Evolutionary conservation across 64 coral and sea anemone genomes (phyloP).

Genomic region (Cladopsammia gracilis): DNA sequence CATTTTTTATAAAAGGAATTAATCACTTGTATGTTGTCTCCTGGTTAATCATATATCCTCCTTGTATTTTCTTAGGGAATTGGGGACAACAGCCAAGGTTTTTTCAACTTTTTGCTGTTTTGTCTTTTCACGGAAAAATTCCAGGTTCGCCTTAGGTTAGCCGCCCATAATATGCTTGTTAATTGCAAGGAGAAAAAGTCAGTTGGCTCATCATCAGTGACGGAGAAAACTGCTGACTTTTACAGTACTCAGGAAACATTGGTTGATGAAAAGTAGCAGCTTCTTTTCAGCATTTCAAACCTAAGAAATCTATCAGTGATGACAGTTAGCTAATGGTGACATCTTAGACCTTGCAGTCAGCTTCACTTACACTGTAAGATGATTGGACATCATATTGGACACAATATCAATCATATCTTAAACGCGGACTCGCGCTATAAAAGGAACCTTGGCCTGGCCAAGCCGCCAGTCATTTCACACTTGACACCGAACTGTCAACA

Average conservation of each 20-base stretch:
- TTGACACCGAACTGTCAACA: too few relatives aligned
- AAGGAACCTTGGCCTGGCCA: too few relatives aligned
- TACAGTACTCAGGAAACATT: not conserved
- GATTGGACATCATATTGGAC: too few relatives aligned
- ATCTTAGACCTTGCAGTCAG: too few relatives aligned
- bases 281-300: too few relatives aligned
- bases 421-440: too few relatives aligned
- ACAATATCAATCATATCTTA: too few relatives aligned
- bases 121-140: constrained; percentile 89
- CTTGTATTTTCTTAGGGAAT: constrained; percentile 67
- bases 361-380: too few relatives aligned
- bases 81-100: constrained; percentile 88
- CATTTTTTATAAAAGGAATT: not conserved
- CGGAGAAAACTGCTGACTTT: not conserved
- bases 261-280: not conserved
- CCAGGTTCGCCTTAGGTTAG: not conserved
- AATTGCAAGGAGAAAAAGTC: not conserved
- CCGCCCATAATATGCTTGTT: not conserved
- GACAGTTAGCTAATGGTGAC: too few relatives aligned
- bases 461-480: too few relatives aligned
- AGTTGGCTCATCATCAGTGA: not conserved
- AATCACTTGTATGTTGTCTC: too few relatives aligned
- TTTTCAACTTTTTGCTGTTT: constrained; percentile 92
- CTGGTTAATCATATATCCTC: not conserved
- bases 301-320: too few relatives aligned